Percentiles rank a stretch among this genome's conserved stretches.
Conservation (phyloP, 2,797 vertebrate genomes). For the Lepus townsendii region DNA sequence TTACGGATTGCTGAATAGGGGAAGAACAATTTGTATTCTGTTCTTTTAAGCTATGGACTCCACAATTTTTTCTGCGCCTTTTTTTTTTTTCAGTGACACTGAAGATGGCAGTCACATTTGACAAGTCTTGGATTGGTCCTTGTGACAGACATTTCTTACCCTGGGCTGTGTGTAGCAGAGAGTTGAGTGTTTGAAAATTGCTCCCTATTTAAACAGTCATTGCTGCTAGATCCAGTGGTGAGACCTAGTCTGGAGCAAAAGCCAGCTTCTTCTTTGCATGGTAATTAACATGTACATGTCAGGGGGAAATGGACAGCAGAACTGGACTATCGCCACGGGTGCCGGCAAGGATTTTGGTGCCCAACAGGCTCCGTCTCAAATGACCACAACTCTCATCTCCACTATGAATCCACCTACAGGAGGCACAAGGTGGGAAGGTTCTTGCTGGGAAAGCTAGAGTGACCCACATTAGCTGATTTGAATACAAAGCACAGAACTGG, state of each 20-base stretch:
- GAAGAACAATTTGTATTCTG: neutral
- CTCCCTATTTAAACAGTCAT: neutral
- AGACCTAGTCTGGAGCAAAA: neutral
- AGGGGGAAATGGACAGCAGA: neutral
- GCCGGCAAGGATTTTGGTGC: neutral
- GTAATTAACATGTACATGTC: neutral
- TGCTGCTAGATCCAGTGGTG: neutral
- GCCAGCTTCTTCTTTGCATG: neutral
- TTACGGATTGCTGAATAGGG: neutral
- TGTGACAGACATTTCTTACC: constrained; percentile 14
- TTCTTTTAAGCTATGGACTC: neutral
- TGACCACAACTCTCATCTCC: neutral
- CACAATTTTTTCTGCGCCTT: neutral
- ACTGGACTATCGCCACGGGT: neutral
- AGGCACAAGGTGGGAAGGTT: neutral
- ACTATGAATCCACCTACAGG: neutral
- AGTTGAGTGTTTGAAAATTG: neutral
- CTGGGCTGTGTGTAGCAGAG: neutral
- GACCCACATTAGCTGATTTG: neutral
- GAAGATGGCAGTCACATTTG: neutral
- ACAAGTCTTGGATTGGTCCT: neutral
- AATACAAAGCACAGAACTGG: neutral
- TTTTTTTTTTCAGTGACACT: neutral
- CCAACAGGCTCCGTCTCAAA: neutral
- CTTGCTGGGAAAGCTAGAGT: neutral